Evolutionary conservation across 2,888 invertebrate species (phyloP).

Genomic region (Ephialtes manifestator): DNA sequence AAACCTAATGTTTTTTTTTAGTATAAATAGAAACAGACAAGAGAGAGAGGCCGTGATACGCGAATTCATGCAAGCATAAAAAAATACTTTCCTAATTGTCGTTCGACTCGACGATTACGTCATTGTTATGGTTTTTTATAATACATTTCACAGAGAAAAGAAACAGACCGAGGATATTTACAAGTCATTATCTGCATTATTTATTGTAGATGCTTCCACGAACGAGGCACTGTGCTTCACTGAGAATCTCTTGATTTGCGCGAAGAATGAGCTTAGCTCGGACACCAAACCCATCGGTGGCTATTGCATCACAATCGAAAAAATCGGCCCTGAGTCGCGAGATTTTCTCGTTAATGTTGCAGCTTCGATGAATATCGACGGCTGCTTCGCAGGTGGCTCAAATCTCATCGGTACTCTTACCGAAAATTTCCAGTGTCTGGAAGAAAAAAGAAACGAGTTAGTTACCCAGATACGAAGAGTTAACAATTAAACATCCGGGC

Average conservation of each 20-base stretch:
- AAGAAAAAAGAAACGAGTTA: conserved; percentile 89
- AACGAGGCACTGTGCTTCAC: conserved; percentile 76
- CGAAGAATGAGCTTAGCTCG: conserved; percentile 68
- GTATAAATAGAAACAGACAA: conserved; percentile 20
- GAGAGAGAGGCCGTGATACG: conserved; percentile 18
- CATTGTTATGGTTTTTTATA: conserved; percentile 21
- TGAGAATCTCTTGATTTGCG: conserved; percentile 76
- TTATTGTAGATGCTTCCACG: conserved; percentile 72
- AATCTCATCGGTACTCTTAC: conserved; percentile 89
- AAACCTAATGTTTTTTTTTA: not conserved
- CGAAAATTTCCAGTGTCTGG: conserved; percentile 89
- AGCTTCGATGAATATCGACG: conserved; percentile 88
- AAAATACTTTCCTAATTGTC: conserved; percentile 44
- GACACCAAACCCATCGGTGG: conserved; percentile 74
- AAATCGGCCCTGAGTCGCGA: conserved; percentile 86
- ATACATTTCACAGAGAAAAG: conserved; percentile 35
- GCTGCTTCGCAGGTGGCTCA: conserved; percentile 87
- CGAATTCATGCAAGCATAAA: conserved; percentile 41
- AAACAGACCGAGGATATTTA: conserved; percentile 49
- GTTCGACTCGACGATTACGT: conserved; percentile 2
- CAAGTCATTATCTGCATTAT: conserved; percentile 39
- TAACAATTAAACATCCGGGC: no score
- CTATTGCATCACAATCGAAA: conserved; percentile 83
- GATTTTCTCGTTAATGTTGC: conserved; percentile 89
- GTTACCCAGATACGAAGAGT: conserved; percentile 69